phyloP scores from a whole-genome alignment of 2,888 invertebrate species.

The Corythucha ciliata region DNA sequence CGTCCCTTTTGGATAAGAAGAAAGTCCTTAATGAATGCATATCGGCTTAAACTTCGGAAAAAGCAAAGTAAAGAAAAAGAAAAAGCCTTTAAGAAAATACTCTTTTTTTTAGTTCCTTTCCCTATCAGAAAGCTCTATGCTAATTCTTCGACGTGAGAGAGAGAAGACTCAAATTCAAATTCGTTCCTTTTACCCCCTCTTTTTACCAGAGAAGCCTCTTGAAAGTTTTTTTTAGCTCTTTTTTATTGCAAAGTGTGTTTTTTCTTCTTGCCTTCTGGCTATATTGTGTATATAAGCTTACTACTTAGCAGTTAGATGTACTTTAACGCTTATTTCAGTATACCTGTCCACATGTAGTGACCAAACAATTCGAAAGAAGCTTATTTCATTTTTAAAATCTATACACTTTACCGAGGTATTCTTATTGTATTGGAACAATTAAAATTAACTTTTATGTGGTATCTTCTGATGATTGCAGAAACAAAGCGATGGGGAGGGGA shows the following conservation, averaged over 20 bases:
- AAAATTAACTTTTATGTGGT: too few relatives aligned
- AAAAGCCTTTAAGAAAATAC: constrained; percentile 33
- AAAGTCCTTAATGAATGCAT: constrained; percentile 33
- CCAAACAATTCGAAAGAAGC: too few relatives aligned
- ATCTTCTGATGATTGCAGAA: too few relatives aligned
- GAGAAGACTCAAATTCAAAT: constrained; percentile 26
- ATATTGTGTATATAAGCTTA: constrained; percentile 11
- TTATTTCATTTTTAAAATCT: too few relatives aligned
- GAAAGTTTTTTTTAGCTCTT: constrained; percentile 7
- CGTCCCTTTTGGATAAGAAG: constrained; percentile 22
- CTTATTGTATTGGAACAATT: too few relatives aligned
- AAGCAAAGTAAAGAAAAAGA: constrained; percentile 29
- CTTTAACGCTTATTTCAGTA: constrained; percentile 3
- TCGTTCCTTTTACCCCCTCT: not conserved
- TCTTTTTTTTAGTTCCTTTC: constrained; percentile 15
- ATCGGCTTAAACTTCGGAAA: constrained; percentile 33
- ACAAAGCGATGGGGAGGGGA: too few relatives aligned
- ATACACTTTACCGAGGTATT: too few relatives aligned
- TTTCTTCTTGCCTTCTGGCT: constrained; percentile 14
- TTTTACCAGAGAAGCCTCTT: constrained; percentile 3
- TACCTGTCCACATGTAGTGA: too few relatives aligned
- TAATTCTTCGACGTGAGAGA: constrained; percentile 25
- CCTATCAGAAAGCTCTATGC: constrained; percentile 18
- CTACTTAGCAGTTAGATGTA: not conserved
- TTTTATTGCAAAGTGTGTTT: not conserved